phyloP scores from a whole-genome alignment of 2,888 invertebrate species.

The Coelogynopora nodosa region DNA sequence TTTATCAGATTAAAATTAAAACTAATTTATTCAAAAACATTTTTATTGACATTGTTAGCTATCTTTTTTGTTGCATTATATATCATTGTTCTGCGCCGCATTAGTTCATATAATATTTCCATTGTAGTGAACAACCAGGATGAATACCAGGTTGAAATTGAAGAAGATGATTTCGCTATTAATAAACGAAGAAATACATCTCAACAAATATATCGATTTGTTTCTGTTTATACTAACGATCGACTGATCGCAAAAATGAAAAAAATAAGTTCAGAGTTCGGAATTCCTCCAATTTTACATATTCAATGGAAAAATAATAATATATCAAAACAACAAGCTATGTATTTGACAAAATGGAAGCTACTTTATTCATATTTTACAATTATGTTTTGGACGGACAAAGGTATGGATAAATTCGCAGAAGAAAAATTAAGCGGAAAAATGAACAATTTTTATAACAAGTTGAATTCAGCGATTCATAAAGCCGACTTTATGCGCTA shows the following conservation, averaged over 20 bases:
- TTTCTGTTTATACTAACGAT: not conserved
- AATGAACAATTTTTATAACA: not conserved
- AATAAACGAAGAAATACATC: too few relatives aligned
- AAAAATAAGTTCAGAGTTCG: not conserved
- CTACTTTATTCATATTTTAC: not conserved
- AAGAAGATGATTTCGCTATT: too few relatives aligned
- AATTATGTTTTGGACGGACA: conserved; percentile 4
- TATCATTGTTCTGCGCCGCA: too few relatives aligned
- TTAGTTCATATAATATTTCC: too few relatives aligned
- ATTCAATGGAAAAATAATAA: not conserved
- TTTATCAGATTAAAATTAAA: too few relatives aligned
- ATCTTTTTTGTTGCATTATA: too few relatives aligned
- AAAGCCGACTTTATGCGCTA: not conserved
- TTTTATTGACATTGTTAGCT: too few relatives aligned
- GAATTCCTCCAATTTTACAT: not conserved
- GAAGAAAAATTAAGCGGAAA: not conserved
- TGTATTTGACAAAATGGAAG: not conserved
- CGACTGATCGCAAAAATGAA: not conserved
- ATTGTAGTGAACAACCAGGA: too few relatives aligned
- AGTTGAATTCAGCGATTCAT: not conserved
- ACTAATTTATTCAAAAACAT: too few relatives aligned
- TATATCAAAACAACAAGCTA: not conserved
- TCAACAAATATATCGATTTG: too few relatives aligned
- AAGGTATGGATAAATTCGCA: not conserved
- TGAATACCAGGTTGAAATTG: too few relatives aligned